phyloP scores from a whole-genome alignment of 2,797 vertebrate species.

The Gobio occitaniae region DNA sequence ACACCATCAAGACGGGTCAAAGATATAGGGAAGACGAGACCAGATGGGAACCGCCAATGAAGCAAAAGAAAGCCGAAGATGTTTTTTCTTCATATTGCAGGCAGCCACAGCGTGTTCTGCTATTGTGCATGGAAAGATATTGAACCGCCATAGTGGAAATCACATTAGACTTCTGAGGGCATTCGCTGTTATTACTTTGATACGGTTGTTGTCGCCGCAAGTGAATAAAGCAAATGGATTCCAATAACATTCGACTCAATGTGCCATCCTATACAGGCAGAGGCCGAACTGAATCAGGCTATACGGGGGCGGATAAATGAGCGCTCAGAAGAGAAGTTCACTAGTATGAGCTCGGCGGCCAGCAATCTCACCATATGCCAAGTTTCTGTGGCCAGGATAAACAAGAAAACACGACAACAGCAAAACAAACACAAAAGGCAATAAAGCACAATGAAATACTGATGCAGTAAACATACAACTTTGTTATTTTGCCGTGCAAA shows the following conservation, averaged over 20 bases:
- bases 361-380: slow-evolving; percentile 29
- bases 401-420: slow-evolving; percentile 37
- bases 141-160: slow-evolving; percentile 48
- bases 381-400: slow-evolving; percentile 32
- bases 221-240: slow-evolving; percentile 73
- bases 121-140: slow-evolving; percentile 48
- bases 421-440: slow-evolving; percentile 37
- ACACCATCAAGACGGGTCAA: slow-evolving; percentile 36
- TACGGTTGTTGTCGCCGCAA: slow-evolving; percentile 64
- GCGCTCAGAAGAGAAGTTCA: slow-evolving; percentile 18
- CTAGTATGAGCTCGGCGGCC: slow-evolving; percentile 10
- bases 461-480: slow-evolving; percentile 17
- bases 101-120: slow-evolving; percentile 12
- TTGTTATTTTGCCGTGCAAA: slow-evolving; percentile 44
- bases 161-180: slow-evolving; percentile 62
- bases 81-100: slow-evolving; percentile 30
- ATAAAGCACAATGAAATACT: slow-evolving; percentile 22
- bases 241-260: slow-evolving; percentile 64
- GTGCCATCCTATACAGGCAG: slow-evolving; percentile 67
- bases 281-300: slow-evolving; percentile 22
- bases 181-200: slow-evolving; percentile 70
- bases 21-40: slow-evolving; percentile 11
- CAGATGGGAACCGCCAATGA: slow-evolving; percentile 27
- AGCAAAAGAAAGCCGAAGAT: slow-evolving; percentile 19
- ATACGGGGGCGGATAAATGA: slow-evolving; percentile 16